phyloP scores from a whole-genome alignment of 1,140 invertebrate species.

The Drosophila teissieri region DNA sequence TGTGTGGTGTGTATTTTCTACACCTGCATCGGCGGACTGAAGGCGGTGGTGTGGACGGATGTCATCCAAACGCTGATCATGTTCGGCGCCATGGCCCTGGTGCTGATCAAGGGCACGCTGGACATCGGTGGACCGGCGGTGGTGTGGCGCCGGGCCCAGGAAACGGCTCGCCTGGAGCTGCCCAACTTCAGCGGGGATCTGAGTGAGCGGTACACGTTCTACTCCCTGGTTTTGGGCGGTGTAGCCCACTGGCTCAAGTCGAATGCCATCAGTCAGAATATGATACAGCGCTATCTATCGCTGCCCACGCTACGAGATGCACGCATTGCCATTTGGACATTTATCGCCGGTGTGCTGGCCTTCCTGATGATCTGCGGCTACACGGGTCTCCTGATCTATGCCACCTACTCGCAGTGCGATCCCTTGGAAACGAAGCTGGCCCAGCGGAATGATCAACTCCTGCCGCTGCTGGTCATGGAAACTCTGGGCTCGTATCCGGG shows the following conservation, averaged over 20 bases:
- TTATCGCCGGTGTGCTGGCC: constrained; percentile 88
- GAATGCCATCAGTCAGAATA: constrained; percentile 93
- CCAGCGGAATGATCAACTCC: constrained; percentile 90
- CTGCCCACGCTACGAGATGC: constrained; percentile 89
- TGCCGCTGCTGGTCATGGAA: constrained; percentile 93
- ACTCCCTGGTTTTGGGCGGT: constrained; percentile 91
- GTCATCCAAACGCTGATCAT: constrained; percentile 94
- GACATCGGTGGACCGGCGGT: constrained; percentile 91
- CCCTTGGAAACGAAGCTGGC: constrained; percentile 91
- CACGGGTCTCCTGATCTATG: constrained; percentile 93
- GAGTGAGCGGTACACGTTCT: constrained; percentile 90
- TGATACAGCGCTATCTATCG: constrained; percentile 91
- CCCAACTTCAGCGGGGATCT: constrained; percentile 89
- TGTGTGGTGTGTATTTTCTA: constrained; percentile 97
- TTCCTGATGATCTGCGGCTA: constrained; percentile 89
- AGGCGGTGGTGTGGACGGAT: constrained; percentile 97
- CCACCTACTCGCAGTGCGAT: constrained; percentile 93
- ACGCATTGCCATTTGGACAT: constrained; percentile 90
- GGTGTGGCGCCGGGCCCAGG: constrained; percentile 89
- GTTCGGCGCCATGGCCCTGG: constrained; percentile 92
- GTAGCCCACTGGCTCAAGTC: constrained; percentile 92
- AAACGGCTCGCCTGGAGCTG: constrained; percentile 90
- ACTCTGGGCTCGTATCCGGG: constrained; percentile 90
- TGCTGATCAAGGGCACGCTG: constrained; percentile 91
- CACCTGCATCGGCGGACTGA: constrained; percentile 95